Evolutionary conservation across 1,140 invertebrate species (phyloP), one percentile per base, ranked within the genome.

Genomic region (Ctenoplectra terminalis): DNA sequence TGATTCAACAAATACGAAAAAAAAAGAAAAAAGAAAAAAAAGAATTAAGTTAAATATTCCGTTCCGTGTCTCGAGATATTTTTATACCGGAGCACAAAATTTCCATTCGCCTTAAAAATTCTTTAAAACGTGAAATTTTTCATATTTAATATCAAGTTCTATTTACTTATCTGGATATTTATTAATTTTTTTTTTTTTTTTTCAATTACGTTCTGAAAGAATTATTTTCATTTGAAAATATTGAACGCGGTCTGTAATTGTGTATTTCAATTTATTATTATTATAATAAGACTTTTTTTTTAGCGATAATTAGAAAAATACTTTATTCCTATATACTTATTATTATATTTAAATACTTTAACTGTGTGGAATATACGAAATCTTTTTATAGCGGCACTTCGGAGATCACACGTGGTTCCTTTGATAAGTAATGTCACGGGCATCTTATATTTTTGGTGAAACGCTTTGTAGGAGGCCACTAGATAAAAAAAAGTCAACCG

Each of bases 401-500:
- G 2, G 11, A 70, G 31, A 37, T 23, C 17, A 50, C 26, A 8
- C 17, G 34, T 56, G 23, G 23, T 67, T 20, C 43, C 2, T 26
- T 20, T 31, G 46, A 50, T 67, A 34, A 29, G 1, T 23, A 54
- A 20, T 5, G 31, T 70, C 29, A 23, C 7, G 31, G 46, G 26
- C 6, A 26, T 40, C 34, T 31, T 17, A 37, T 56, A 70, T 70
- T 70, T 48, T 70, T 26, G 67, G 67, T 66, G 17, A 31, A 66
- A 17, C 11, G 11, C 63, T 46, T 48, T 48, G 63, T 29, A 66
- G 63, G 63, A 29, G 43, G 63, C 13, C 4, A 17, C 37, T 37
- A 37, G 67, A 37, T 37, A 56, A 56, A 70, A 66, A 63, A 69
- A 52, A 52, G 66, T 23, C 23, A n/a, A 52, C 34, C 34, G 31